Conservation (phyloP, 2,113 vertebrate genomes). For the Engraulis encrasicolus region DNA sequence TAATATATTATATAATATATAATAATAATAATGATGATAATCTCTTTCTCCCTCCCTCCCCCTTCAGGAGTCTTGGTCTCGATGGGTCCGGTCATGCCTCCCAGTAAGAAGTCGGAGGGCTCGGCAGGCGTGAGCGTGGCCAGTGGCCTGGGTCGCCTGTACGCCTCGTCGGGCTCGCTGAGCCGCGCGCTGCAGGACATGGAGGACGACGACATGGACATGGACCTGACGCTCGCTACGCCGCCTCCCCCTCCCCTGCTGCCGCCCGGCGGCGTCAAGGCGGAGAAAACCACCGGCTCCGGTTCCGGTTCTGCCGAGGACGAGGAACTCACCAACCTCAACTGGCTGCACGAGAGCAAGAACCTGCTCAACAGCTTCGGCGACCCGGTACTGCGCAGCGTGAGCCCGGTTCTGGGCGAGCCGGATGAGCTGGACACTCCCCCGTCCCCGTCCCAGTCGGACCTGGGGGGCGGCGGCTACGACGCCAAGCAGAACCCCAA, state of each 20-base stretch:
- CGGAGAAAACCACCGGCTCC: constrained; percentile 72
- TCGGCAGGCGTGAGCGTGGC: constrained; percentile 87
- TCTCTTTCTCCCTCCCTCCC: constrained; percentile 49
- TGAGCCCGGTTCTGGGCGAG: constrained; percentile 88
- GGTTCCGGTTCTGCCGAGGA: constrained; percentile 71
- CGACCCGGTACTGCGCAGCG: constrained; percentile 84
- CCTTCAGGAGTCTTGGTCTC: constrained; percentile 80
- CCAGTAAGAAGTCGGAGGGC: constrained; percentile 90
- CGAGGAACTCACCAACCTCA: constrained; percentile 89
- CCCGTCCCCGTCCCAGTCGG: constrained; percentile 83
- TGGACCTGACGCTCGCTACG: constrained; percentile 85
- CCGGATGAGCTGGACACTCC: constrained; percentile 84
- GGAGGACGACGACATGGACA: constrained; percentile 84
- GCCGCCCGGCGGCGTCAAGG: constrained; percentile 58
- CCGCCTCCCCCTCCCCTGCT: constrained; percentile 61
- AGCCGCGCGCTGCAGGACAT: constrained; percentile 80
- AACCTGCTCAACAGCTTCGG: constrained; percentile 92
- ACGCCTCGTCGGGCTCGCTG: constrained; percentile 78
- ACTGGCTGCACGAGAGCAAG: constrained; percentile 91
- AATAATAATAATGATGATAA: neutral
- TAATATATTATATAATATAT: neutral
- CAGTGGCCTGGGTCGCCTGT: constrained; percentile 79
- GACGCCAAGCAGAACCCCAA: constrained; percentile 91
- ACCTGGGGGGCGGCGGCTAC: constrained; percentile 84
- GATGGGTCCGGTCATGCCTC: constrained; percentile 96